Evolutionary conservation across 2,888 invertebrate species (phyloP), one percentile per base, ranked within the genome.

Genomic region (Andrena hattorfiana): DNA sequence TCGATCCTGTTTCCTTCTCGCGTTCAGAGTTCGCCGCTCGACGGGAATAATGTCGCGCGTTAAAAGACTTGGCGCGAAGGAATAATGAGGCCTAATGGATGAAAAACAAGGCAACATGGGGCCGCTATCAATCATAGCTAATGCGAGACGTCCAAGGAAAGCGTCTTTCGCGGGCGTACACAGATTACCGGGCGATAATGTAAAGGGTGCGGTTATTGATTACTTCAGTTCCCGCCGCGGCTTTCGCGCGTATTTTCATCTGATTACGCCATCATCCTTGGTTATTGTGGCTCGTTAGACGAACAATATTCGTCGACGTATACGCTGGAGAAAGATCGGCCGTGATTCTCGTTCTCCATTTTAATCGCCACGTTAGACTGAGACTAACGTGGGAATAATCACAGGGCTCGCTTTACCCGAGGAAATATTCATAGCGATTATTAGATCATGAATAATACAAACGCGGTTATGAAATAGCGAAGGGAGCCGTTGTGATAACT

Each of bases 41-140:
- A 8, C 42, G 54, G 8, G 26, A 23, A 23, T 13, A 42, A 59
- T 59, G 48, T 67, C 26, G 42, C 56, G 51, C 49, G 83, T 70
- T 77, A 71, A 85, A 80, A 67, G n/a, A 83, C 76, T 83, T 83
- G 69, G 70, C 69, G 70, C 74, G 54, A 56, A 69, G 81, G 56
- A 79, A 81, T 85, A 84, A 87, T 86, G 86, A 83, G 81, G 81
- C 77, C 77, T 87, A 87, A 86, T 86, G 87, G 80, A 74, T 70
- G 83, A 76, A 83, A 85, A 87, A 85, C 86, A 86, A 77, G 87
- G 76, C 59, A 81, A 80, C 85, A 60, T 42, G 63, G 62, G 42
- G 48, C 66, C 16, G 77, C 84, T 87, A 87, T 87, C 87, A 85
- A 87, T 87, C 87, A 87, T 81, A 81, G 80, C 83, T 87, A 87